Evolutionary conservation across 2,888 invertebrate species (phyloP).

Genomic region (Caenorhabditis sp.): DNA sequence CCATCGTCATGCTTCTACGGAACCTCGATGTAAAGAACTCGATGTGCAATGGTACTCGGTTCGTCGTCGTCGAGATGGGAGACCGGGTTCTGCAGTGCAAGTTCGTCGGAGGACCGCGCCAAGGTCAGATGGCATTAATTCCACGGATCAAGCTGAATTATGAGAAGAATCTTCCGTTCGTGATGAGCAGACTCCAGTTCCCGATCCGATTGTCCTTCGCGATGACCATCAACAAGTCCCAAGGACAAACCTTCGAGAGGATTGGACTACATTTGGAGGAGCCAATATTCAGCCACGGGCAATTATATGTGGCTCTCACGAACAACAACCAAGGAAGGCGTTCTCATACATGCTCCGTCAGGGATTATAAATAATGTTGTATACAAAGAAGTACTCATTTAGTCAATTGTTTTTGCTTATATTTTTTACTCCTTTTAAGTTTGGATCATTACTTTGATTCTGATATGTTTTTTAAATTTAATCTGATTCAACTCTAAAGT

Average conservation of each 20-base stretch:
- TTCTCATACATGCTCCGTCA: background rate
- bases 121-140: background rate
- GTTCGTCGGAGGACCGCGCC: background rate
- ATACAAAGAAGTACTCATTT: background rate
- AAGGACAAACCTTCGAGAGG: constrained; percentile 12
- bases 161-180: constrained; percentile 14
- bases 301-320: background rate
- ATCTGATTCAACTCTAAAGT: no score
- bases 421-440: no score
- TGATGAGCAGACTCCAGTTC: constrained; percentile 10
- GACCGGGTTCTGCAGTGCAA: constrained; percentile 4
- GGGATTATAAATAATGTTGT: background rate
- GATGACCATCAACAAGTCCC: constrained; percentile 19
- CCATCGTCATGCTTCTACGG: background rate
- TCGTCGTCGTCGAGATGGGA: constrained; percentile 7
- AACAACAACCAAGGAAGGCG: background rate
- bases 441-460: no score
- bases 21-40: constrained; percentile 6
- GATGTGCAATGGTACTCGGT: constrained; percentile 16
- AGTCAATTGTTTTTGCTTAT: no score
- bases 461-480: no score
- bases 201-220: constrained; percentile 11
- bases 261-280: constrained; percentile 9
- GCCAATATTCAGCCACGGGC: background rate
- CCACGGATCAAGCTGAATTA: background rate